Evolutionary conservation across 2,797 vertebrate genomes (phyloP).

Genomic region (Mycteria americana): DNA sequence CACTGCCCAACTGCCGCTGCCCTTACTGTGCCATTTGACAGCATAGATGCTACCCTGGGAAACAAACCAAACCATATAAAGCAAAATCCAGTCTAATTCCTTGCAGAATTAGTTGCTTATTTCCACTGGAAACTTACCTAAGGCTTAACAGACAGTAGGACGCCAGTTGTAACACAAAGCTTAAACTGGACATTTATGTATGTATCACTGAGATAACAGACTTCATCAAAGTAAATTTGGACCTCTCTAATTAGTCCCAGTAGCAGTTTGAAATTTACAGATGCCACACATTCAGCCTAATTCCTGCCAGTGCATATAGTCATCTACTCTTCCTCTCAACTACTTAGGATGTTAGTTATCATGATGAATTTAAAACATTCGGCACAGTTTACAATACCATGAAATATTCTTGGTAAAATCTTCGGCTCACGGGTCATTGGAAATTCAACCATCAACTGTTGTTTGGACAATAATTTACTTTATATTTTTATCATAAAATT

Average conservation of each 20-base stretch:
- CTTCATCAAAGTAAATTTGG: not conserved
- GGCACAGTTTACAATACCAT: not conserved
- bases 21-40: not conserved
- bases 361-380: not conserved
- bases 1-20: not conserved
- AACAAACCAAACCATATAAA: not conserved
- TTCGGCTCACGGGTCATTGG: not conserved
- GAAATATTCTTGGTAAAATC: not conserved
- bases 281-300: not conserved
- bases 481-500: not conserved
- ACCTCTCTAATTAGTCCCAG: not conserved
- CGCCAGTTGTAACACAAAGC: not conserved
- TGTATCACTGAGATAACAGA: not conserved
- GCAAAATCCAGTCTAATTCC: not conserved
- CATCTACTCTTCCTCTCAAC: not conserved
- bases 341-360: not conserved
- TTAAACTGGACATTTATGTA: not conserved
- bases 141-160: not conserved
- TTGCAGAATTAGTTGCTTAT: not conserved
- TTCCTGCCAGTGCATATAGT: not conserved
- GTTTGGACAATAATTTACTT: not conserved
- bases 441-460: not conserved
- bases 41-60: not conserved
- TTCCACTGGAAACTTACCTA: not conserved
- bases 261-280: not conserved